Conservation (phyloP, 2,797 vertebrate genomes). For the Rhynchotus rufescens region DNA sequence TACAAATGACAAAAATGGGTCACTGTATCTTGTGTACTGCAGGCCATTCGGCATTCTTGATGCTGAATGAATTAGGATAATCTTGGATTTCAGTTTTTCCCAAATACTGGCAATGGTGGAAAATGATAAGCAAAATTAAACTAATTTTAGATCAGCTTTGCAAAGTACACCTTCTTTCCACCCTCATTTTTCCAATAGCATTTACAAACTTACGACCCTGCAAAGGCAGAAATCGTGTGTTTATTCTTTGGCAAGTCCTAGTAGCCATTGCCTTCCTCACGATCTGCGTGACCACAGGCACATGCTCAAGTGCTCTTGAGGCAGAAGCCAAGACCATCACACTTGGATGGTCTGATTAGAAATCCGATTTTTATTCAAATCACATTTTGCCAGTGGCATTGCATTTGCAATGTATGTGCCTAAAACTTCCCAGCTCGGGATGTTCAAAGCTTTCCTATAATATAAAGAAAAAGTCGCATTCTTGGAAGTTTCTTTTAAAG, state of each 20-base stretch:
- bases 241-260: background rate
- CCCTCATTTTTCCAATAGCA: background rate
- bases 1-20: slow-evolving; percentile 70
- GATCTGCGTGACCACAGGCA: background rate
- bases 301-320: background rate
- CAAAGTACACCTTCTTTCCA: background rate
- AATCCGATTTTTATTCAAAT: background rate
- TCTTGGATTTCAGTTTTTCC: slow-evolving; percentile 46
- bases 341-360: background rate
- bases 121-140: slow-evolving; percentile 19
- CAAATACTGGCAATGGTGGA: slow-evolving; percentile 2
- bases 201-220: background rate
- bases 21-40: slow-evolving; percentile 65
- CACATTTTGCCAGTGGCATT: background rate
- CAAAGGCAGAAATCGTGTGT: background rate
- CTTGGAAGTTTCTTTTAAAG: background rate
- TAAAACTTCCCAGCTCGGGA: background rate
- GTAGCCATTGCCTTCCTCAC: background rate
- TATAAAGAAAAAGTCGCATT: background rate
- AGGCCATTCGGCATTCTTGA: slow-evolving; percentile 38
- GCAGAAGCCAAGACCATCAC: background rate
- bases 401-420: background rate
- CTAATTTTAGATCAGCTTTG: background rate
- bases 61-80: slow-evolving; percentile 59
- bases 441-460: background rate